Base-by-base conservation (phyloP, 2,888 invertebrate genomes). In the Ophraella communa region DNA sequence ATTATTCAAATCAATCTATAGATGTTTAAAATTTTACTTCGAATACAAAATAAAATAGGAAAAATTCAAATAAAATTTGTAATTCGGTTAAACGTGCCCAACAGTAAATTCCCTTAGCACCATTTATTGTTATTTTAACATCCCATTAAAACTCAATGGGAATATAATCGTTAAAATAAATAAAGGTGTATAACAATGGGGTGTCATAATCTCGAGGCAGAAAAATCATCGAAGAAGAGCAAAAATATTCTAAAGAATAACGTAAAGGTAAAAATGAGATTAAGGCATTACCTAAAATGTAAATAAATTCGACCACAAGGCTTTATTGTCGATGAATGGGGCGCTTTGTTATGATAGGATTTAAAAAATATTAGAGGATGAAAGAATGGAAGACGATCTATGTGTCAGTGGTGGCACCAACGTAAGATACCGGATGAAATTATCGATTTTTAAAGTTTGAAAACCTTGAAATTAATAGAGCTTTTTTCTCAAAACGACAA, bases 331-430 rank as follows among this genome's bases (percentile, higher is more conserved):
- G 53, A 61, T 66, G 70, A 72, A 73, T 68, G 58, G 71, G 65
- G 56, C 65, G 64, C 65, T 68, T 70, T 75, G 75, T 75, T 75
- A 56, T 72, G 68, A 71, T 74, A 74, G 73, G 74, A 73, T 73
- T 70, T 68, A 66, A 68, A 67, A 67, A 68, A 65, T 59, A 62
- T 64, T 65, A 44, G 53, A 54, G 54, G 52, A 62, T 47, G 53
- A 42, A 56, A 59, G 56, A 55, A 58, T 30, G 54, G 57, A 59
- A 59, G 47, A 64, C 59, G 54, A 65, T 52, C 57, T 60, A 62
- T 52, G 45, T 45, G 23, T n/a, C 68, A 68, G 62, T 35, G 57
- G 52, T 47, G 66, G 44, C 47, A 39, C 30, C 47, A 51, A 17
- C 21, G 42, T 27, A 23, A 55, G 39, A 20, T 27, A 27, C 4